Base-by-base conservation (phyloP, 2,888 invertebrate species). In the Cordilura impudica region DNA sequence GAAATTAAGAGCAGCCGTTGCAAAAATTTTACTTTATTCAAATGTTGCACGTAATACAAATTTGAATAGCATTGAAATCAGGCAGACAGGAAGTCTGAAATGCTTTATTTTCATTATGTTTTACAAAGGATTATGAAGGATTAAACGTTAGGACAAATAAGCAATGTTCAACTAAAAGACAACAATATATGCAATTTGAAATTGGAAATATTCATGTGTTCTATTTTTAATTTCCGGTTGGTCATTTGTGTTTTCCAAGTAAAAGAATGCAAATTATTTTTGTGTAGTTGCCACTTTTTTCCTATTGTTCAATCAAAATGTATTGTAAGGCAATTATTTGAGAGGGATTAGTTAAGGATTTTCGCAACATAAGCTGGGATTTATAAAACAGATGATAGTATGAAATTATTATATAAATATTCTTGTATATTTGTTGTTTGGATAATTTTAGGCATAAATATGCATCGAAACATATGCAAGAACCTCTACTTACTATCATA, bases 151-250 rank as follows among this genome's bases (percentile, higher is more conserved):
- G 12, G 10, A 1, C 10, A 35, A 4, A 29, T 29, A 4, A n/a
- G n/a, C 29, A 29, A 8, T 35, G 35, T 12, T 8, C 10, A 35
- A 35, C 12, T 4, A 35, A 35, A 35, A 4, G n/a, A 1, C 10
- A 6, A 35, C 35, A 35, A 35, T 12, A 12, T 10, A 31, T n/a
- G n/a, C n/a, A n/a, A n/a, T n/a, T n/a, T n/a, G n/a, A n/a, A n/a
- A n/a, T n/a, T n/a, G n/a, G n/a, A n/a, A n/a, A n/a, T n/a, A 39
- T n/a, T 1, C 12, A 39, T 39, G n/a, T 39, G 35, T 39, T 39
- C 5, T 12, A 39, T 1, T 39, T 39, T 39, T n/a, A 39, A 56
- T 67, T 56, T 67, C 67, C 67, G 54, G 45, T 67, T 67, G 45
- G 21, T 67, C 45, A 31, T 56, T 67, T 56, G 29, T 56, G 29